Evolutionary conservation across 2,888 invertebrate genomes (phyloP).

Genomic region (Tachina fera): DNA sequence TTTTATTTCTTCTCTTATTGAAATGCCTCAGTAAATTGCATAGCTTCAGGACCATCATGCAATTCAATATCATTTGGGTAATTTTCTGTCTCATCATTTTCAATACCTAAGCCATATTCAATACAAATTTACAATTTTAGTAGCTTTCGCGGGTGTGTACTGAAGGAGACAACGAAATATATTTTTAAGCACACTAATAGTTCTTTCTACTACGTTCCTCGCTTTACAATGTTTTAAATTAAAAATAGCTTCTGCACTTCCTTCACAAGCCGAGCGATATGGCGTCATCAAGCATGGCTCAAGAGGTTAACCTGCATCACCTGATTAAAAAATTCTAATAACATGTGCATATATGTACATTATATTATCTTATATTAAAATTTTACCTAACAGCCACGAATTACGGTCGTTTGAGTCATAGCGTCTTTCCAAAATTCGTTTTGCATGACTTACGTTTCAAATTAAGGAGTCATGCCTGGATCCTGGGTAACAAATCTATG

Average conservation of each 20-base stretch:
- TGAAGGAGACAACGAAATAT: too few species aligned
- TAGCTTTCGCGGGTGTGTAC: too few species aligned
- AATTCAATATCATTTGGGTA: too few species aligned
- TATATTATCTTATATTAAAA: not conserved
- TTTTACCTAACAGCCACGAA: not conserved
- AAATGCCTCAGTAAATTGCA: too few species aligned
- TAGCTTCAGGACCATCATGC: too few species aligned
- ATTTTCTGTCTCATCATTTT: constrained; percentile 3
- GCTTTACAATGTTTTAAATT: too few species aligned
- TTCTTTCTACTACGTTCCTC: too few species aligned
- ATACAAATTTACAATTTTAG: constrained; percentile 24
- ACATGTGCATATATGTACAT: not conserved
- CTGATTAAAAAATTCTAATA: not conserved
- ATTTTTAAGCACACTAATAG: too few species aligned
- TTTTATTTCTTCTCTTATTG: constrained; percentile 39
- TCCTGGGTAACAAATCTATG: too few species aligned
- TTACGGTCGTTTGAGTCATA: not conserved
- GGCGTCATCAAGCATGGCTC: constrained; percentile 29
- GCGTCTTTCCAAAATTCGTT: not conserved
- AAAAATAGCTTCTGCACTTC: constrained; percentile 23
- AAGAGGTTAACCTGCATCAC: too few species aligned
- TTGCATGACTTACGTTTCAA: too few species aligned
- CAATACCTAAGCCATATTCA: constrained; percentile 8
- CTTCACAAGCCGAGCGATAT: constrained; percentile 29
- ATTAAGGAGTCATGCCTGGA: too few species aligned